These are phyloP conservation scores for Drosophila parabipectinata DNA, from an alignment of 1,140 invertebrate genomes.

Conservation along the genomic window DNA sequence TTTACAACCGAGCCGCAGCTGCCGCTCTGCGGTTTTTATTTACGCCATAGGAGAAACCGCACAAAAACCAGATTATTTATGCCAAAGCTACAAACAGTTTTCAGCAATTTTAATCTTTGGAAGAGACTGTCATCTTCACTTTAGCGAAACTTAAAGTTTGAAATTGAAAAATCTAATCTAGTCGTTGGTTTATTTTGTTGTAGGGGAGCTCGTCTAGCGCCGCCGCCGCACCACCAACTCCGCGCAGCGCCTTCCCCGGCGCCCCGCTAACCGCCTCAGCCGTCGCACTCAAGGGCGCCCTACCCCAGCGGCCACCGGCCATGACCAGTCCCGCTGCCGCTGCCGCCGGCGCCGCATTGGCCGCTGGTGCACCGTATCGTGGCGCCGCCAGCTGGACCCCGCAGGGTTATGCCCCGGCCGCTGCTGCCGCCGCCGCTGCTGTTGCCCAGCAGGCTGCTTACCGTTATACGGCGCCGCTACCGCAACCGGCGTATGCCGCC, in stretches of 20 bases:
- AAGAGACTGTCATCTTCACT: background rate
- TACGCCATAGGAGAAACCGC: slow-evolving; percentile 35
- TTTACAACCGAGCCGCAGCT: slow-evolving; percentile 52
- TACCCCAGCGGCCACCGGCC: slow-evolving; percentile 73
- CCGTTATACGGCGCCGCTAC: slow-evolving; percentile 81
- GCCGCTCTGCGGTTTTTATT: slow-evolving; percentile 65
- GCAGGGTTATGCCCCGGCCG: slow-evolving; percentile 80
- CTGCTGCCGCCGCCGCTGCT: slow-evolving; percentile 78
- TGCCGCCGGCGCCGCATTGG: slow-evolving; percentile 73
- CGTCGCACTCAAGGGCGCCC: slow-evolving; percentile 77
- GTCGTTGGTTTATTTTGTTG: slow-evolving; percentile 4
- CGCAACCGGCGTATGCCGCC: slow-evolving; percentile 82
- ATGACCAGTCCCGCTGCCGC: slow-evolving; percentile 84
- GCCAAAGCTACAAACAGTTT: slow-evolving; percentile 41
- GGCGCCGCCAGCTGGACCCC: slow-evolving; percentile 83
- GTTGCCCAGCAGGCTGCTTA: slow-evolving; percentile 80
- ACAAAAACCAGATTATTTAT: slow-evolving; percentile 35
- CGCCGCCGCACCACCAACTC: slow-evolving; percentile 64
- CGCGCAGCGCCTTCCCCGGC: slow-evolving; percentile 77
- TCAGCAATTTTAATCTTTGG: no score
- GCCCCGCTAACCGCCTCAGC: slow-evolving; percentile 77
- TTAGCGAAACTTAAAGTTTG: background rate
- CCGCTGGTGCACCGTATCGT: slow-evolving; percentile 81
- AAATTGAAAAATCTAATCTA: no score
- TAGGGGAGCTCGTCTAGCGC: slow-evolving; percentile 75